phyloP scores from a whole-genome alignment of 2,113 vertebrate genomes.

The Zingel zingel region DNA sequence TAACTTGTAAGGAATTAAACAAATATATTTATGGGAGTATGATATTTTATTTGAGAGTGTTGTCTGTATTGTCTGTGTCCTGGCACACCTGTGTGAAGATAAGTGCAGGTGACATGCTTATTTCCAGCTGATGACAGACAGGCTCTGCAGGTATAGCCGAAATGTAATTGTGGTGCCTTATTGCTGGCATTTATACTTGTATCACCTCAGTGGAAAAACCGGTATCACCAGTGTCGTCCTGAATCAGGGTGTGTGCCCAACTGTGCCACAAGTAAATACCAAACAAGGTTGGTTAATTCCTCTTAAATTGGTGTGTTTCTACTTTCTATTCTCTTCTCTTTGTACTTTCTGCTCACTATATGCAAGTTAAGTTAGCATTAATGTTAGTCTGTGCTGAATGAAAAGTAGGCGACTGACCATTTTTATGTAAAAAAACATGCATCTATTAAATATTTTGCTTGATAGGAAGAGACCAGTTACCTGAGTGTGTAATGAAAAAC shows the following conservation, averaged over 20 bases:
- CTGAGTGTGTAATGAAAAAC: no score
- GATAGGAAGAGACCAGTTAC: no score
- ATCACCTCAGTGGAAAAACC: conserved; percentile 26
- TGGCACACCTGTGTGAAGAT: conserved; percentile 47
- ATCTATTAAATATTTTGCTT: no score
- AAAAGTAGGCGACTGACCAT: no score
- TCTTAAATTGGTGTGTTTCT: not conserved
- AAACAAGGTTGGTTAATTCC: not conserved
- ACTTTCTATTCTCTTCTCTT: not conserved
- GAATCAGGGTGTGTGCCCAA: not conserved
- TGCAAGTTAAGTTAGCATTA: no score
- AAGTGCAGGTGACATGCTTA: conserved; percentile 44
- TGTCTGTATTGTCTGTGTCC: not conserved
- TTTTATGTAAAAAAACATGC: no score
- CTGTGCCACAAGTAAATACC: not conserved
- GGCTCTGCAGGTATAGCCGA: not conserved
- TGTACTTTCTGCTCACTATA: not conserved
- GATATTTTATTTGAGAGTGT: conserved; percentile 2
- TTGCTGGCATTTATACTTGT: not conserved
- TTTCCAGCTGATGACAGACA: conserved; percentile 59
- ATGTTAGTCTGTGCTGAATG: no score
- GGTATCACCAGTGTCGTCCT: conserved; percentile 3
- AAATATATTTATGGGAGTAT: not conserved
- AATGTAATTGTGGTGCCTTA: not conserved
- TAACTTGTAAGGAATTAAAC: conserved; percentile 13